Conservation (phyloP, 2,888 invertebrate species). For the Cerastis rubricosa region DNA sequence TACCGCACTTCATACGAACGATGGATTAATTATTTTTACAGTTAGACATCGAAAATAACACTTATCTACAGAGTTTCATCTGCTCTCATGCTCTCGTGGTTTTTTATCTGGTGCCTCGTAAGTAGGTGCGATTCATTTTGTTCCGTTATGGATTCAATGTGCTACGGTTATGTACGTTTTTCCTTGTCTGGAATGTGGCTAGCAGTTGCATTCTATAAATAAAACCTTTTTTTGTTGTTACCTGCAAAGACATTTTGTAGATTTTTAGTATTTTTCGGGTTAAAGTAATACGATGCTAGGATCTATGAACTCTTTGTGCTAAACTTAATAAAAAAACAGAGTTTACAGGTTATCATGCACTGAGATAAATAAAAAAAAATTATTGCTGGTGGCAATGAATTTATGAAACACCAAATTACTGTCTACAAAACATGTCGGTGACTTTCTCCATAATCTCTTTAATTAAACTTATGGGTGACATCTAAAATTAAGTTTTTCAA, state of each 20-base stretch:
- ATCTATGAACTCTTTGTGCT: slow-evolving; percentile 10
- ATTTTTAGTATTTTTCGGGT: slow-evolving; percentile 8
- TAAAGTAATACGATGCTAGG: background rate
- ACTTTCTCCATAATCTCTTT: background rate
- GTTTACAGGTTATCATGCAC: background rate
- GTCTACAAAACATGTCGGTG: slow-evolving; percentile 17
- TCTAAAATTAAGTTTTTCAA: background rate
- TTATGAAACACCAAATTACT: background rate
- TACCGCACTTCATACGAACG: slow-evolving; percentile 68
- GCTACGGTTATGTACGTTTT: slow-evolving; percentile 51
- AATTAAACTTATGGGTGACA: background rate
- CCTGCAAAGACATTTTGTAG: slow-evolving; percentile 28
- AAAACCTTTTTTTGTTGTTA: slow-evolving; percentile 52
- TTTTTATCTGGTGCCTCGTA: slow-evolving; percentile 43
- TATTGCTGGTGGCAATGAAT: background rate
- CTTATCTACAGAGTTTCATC: slow-evolving; percentile 70
- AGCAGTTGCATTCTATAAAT: slow-evolving; percentile 59
- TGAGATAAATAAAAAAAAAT: background rate
- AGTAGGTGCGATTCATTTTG: slow-evolving; percentile 48
- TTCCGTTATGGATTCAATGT: slow-evolving; percentile 51
- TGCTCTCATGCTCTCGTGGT: slow-evolving; percentile 55
- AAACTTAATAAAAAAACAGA: background rate
- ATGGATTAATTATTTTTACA: slow-evolving; percentile 74
- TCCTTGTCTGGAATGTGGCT: slow-evolving; percentile 52
- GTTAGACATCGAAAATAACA: slow-evolving; percentile 75